A percentile compares a stretch with the other conserved stretches of the same genome.
Evolutionary conservation across 2,113 vertebrate genomes (phyloP).

Genomic region (Brachypodius melanocephalos): DNA sequence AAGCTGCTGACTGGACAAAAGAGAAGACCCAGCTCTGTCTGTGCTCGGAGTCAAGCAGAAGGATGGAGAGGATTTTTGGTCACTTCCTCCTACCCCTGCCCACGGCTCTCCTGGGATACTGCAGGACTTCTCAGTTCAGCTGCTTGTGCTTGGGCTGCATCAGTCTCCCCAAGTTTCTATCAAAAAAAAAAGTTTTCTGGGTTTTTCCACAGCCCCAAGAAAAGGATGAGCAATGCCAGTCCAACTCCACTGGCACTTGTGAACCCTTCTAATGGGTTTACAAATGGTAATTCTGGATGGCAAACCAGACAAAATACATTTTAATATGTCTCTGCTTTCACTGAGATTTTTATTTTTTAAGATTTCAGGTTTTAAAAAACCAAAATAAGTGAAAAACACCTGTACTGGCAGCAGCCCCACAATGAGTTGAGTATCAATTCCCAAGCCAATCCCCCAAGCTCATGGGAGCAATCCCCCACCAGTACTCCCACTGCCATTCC

Average conservation of each 20-base stretch:
- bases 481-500: neutral
- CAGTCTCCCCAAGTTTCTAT: neutral
- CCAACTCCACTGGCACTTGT: neutral
- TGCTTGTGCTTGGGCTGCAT: neutral
- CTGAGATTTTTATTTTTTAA: neutral
- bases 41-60: neutral
- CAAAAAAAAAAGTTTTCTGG: neutral
- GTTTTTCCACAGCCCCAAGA: neutral
- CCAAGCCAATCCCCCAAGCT: fast-evolving
- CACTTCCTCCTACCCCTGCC: neutral
- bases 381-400: neutral
- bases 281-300: neutral
- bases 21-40: neutral
- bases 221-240: neutral
- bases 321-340: neutral
- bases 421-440: neutral
- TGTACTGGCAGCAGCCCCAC: neutral
- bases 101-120: neutral
- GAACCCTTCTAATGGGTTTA: neutral
- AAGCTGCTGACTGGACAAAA: constrained; percentile 66
- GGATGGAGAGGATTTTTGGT: neutral
- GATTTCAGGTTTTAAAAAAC: neutral
- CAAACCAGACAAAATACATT: neutral
- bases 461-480: neutral
- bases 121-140: neutral